Evolutionary conservation across 2,797 vertebrate species (phyloP).

Genomic region (Alosa sapidissima): DNA sequence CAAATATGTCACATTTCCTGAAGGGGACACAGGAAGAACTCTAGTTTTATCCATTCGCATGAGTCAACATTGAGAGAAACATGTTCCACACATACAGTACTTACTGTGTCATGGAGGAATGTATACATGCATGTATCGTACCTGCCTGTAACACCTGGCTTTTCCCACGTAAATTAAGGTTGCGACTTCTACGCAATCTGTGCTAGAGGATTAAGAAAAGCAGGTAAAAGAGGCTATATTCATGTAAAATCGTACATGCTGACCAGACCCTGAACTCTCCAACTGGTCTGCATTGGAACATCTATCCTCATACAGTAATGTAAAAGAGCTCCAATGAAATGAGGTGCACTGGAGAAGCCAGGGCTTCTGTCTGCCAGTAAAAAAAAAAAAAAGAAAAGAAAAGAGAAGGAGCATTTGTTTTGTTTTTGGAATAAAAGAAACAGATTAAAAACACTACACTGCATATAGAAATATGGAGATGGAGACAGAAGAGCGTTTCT

Average conservation of each 20-base stretch:
- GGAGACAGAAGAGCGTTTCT: constrained; percentile 22
- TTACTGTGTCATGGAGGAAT: neutral
- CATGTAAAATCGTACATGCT: neutral
- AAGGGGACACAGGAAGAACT: neutral
- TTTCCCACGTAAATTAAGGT: neutral
- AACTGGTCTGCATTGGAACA: neutral
- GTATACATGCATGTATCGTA: constrained; percentile 4
- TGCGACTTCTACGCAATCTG: neutral
- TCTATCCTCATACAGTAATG: neutral
- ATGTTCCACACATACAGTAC: neutral
- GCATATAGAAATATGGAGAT: constrained; percentile 58
- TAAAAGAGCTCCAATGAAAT: neutral
- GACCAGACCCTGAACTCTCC: neutral
- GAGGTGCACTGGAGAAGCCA: neutral
- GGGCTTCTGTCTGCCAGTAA: neutral
- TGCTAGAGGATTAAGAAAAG: neutral
- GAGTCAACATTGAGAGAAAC: neutral
- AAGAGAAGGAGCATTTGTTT: neutral
- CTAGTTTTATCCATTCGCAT: neutral
- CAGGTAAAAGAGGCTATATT: neutral
- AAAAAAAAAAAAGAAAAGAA: neutral
- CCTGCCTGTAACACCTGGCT: neutral
- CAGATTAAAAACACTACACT: constrained; percentile 40
- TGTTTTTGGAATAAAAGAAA: constrained; percentile 29
- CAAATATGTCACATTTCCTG: constrained; percentile 8